Base-by-base conservation (phyloP, 2,888 invertebrate genomes). In the Orthosia incerta region DNA sequence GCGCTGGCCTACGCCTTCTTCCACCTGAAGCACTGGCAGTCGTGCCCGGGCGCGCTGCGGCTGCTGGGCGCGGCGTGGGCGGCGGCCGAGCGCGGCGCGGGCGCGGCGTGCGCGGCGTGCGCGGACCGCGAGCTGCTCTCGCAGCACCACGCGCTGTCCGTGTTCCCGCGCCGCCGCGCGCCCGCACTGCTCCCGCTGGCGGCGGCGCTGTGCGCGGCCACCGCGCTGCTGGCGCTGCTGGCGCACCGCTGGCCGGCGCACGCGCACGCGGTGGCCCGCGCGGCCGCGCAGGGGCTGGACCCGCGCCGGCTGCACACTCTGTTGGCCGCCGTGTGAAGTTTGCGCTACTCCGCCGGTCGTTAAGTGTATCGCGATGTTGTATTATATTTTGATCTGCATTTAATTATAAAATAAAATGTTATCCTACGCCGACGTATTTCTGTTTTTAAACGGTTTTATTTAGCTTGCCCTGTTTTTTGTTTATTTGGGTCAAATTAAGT, bases 1-100 rank as follows among this genome's bases (percentile, higher is more conserved):
- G 99, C 99, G 2, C 97, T 99, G 74, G 99, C 99, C 66, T 99
- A 99, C 95, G 98, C 99, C 16, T 99, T 99, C 96, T 99, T 98
- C 94, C 99, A 99, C 95, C 96, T 99, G 79, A 97, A 98, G 72
- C 99, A 99, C 96, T 99, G 99, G 99, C 99, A 99, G 94, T 97
- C 98, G 86, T 98, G 99, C 82, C 99, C 99, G 87, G 99, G 99
- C n/a, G 99, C 99, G 31, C 96, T 99, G 61, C 98, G 98, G 94
- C 96, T 99, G 78, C 96, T 99, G 76, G 98, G 98, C 89, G 99
- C 99, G 95, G 97, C 99, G 59, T 95, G 99, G 88, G 99, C 99
- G 93, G 97, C 98, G 64, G 99, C 80, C 53, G 77, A 68, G 84
- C 84, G 83, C 53, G 74, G 77, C 98, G 12, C 99, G 99, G 71